Percentiles rank a stretch among this genome's conserved stretches.
phyloP scores from a whole-genome alignment of 2,113 vertebrate genomes.

The Tragelaphus imberbis region DNA sequence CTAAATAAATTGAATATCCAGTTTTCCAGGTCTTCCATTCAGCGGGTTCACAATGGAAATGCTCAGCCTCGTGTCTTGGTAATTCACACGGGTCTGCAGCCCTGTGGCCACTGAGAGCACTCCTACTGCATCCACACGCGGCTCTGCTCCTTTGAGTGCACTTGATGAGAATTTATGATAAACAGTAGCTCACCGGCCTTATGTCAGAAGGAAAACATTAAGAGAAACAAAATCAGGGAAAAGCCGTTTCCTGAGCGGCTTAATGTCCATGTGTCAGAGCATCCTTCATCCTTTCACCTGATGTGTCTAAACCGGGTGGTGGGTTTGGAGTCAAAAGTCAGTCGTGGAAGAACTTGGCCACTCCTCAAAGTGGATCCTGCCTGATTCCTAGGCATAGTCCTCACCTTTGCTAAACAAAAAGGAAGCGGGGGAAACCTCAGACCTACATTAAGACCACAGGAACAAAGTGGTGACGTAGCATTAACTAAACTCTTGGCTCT shows the following conservation, averaged over 20 bases:
- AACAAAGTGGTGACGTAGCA: not conserved
- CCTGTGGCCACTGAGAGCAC: not conserved
- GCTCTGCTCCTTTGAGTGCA: not conserved
- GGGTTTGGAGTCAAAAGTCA: not conserved
- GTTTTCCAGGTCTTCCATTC: slow-evolving; percentile 7
- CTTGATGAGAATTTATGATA: not conserved
- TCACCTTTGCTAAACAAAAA: not conserved
- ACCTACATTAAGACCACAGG: not conserved
- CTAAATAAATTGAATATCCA: not conserved
- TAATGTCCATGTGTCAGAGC: not conserved
- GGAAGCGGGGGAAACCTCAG: not conserved
- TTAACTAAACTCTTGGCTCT: not conserved
- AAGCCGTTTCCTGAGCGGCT: not conserved
- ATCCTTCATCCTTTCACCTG: not conserved
- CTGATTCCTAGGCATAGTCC: not conserved
- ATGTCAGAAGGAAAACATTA: not conserved
- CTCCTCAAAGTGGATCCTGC: not conserved
- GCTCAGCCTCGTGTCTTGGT: not conserved
- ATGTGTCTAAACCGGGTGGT: not conserved
- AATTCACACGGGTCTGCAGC: not conserved
- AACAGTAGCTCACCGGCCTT: not conserved
- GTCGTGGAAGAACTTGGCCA: not conserved
- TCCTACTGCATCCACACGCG: not conserved
- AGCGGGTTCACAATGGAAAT: not conserved
- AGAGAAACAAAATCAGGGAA: not conserved